phyloP scores from a whole-genome alignment of 1,140 invertebrate genomes.

The Rhopalosiphum padi region DNA sequence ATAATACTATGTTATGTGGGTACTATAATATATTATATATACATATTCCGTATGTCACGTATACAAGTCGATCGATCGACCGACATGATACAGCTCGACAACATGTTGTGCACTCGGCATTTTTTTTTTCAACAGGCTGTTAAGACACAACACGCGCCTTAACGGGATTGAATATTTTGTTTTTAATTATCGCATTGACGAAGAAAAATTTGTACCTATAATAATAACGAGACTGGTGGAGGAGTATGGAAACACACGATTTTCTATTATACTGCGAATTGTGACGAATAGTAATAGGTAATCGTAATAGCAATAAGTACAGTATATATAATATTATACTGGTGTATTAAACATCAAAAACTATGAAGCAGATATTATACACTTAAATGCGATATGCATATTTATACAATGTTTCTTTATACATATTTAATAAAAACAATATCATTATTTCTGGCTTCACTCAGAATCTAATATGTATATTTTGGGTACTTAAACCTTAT shows the following conservation, averaged over 20 bases:
- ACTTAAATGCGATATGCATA: background rate
- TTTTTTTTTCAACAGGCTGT: background rate
- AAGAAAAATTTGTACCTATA: background rate
- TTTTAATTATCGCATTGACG: background rate
- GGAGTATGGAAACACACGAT: background rate
- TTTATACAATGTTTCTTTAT: background rate
- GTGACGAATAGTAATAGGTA: background rate
- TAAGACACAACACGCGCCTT: background rate
- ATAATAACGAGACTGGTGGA: background rate
- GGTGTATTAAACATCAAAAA: background rate
- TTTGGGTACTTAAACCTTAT: background rate
- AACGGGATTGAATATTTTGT: background rate
- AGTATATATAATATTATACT: no score
- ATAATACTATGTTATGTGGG: background rate
- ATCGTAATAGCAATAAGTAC: background rate
- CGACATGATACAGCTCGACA: background rate
- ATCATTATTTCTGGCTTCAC: background rate
- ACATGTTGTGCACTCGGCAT: background rate
- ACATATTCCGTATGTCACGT: background rate
- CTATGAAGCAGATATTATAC: background rate
- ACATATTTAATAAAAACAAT: background rate
- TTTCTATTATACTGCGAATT: background rate
- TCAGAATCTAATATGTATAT: background rate
- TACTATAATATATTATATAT: background rate
- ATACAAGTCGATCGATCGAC: background rate